Conservation (phyloP, 1,140 invertebrate genomes). For the Drosophila grimshawi region DNA sequence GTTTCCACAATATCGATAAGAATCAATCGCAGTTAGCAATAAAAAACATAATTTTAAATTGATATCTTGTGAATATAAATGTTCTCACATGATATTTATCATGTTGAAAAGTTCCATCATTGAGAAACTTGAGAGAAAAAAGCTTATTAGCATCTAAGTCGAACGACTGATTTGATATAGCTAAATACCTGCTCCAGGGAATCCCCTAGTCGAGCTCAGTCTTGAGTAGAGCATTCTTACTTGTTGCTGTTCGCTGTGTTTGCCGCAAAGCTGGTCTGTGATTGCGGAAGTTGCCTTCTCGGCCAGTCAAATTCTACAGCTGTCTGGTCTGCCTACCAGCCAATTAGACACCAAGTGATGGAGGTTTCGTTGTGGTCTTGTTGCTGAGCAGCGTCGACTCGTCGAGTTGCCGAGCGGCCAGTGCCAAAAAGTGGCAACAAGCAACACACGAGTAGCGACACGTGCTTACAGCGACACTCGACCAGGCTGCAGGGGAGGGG, state of each 20-base stretch:
- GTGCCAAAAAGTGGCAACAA: slow-evolving; percentile 22
- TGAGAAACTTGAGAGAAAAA: too few species aligned
- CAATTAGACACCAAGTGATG: slow-evolving; percentile 14
- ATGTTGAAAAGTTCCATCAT: too few species aligned
- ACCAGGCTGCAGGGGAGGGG: slow-evolving; percentile 30
- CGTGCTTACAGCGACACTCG: slow-evolving; percentile 53
- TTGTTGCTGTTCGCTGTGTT: background rate
- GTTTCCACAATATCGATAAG: too few species aligned
- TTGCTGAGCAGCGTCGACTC: background rate
- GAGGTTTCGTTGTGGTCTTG: slow-evolving; percentile 1
- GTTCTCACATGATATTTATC: too few species aligned
- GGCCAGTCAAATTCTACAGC: slow-evolving; percentile 3
- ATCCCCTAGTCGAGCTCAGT: background rate
- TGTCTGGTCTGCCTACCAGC: background rate
- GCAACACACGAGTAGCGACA: slow-evolving; percentile 53
- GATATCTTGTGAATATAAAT: too few species aligned
- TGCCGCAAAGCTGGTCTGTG: slow-evolving; percentile 5
- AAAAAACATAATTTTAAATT: too few species aligned
- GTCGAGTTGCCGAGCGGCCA: background rate
- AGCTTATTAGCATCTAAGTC: too few species aligned
- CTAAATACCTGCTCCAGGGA: background rate
- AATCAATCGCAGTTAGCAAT: too few species aligned
- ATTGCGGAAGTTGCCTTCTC: slow-evolving; percentile 19
- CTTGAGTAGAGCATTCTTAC: too few species aligned
- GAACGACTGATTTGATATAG: too few species aligned